These are phyloP conservation scores for Yponomeuta sedellus DNA, from an alignment of 2,888 invertebrate species.

Conservation along the genomic window DNA sequence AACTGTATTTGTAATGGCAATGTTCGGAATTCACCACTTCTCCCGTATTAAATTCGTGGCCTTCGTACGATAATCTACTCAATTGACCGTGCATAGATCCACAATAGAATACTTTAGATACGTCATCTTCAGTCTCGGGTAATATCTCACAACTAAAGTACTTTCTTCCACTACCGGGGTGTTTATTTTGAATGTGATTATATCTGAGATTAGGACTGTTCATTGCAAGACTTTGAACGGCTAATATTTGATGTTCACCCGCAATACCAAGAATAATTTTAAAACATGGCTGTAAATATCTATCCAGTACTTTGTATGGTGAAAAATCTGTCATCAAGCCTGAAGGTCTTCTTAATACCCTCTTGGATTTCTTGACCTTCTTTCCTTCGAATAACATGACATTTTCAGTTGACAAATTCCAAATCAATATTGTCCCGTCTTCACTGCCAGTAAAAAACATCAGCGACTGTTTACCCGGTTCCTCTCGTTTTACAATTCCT, in stretches of 20 bases:
- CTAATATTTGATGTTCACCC: constrained; percentile 51
- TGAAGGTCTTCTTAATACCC: constrained; percentile 72
- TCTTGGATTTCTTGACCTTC: constrained; percentile 58
- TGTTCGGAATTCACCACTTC: constrained; percentile 78
- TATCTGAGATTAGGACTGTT: constrained; percentile 49
- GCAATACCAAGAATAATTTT: constrained; percentile 67
- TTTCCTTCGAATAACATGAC: constrained; percentile 45
- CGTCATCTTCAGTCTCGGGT: constrained; percentile 43
- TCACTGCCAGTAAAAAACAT: constrained; percentile 81
- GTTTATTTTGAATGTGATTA: constrained; percentile 41
- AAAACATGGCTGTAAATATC: constrained; percentile 79
- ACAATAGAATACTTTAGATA: constrained; percentile 47
- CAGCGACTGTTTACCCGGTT: constrained; percentile 52
- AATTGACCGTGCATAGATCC: constrained; percentile 66
- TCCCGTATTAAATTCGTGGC: constrained; percentile 80
- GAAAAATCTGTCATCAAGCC: constrained; percentile 78
- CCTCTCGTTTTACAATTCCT: constrained; percentile 65
- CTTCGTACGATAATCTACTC: constrained; percentile 78
- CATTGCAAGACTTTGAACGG: constrained; percentile 63
- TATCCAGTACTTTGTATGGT: constrained; percentile 75
- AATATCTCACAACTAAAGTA: constrained; percentile 53
- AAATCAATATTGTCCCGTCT: constrained; percentile 82
- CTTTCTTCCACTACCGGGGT: constrained; percentile 52
- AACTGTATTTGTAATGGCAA: constrained; percentile 55
- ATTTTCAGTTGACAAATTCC: constrained; percentile 80